Base-by-base conservation (phyloP, 2,888 invertebrate species). In the Drosophila pegasa region DNA sequence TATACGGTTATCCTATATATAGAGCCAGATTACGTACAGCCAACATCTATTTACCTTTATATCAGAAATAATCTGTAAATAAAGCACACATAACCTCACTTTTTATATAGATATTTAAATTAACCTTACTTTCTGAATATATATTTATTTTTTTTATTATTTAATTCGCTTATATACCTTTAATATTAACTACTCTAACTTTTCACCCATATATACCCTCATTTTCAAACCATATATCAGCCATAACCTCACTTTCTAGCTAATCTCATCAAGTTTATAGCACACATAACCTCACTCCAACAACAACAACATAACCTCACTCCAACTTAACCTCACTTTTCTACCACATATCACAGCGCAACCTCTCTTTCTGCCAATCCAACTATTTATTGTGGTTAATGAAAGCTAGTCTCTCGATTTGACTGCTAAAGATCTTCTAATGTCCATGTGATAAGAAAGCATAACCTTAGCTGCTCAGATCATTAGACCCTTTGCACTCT, bases 401-500 rank as follows among this genome's bases (percentile, higher is more conserved):
- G 29, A 18, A 18, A 25, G 16, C 31, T 40, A 31, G 2, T 22
- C 8, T 20, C 1, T 7, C 8, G 20, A 48, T 33, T 33, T 33
- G 48, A 31, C 48, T 33, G n/a, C 33, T 48, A 33, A 29, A 48
- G 48, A 48, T 48, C 48, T 33, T 33, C 33, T 20, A 33, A 33
- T 31, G 20, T 1, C 10, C 20, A 22, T 10, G 33, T 6, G 33
- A 45, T 47, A 56, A 35, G 56, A 56, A 50, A 29, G 41, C 40
- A 37, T 43, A 51, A n/a, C 25, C 55, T 35, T 25, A 33, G 18
- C 51, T 38, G 41, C 69, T 33, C 58, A 60, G 50, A 82, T 82
- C 84, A 87, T 84, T 87, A 87, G 75, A 63, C 58, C 48, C 70
- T 63, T 63, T 71, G 64, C 60, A 45, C 56, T 58, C 81, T 86